A percentile compares a stretch with the other conserved stretches of the same genome.
Conservation (phyloP, 53 echinoderm and acorn worm genomes). For the Holothuria scabra region DNA sequence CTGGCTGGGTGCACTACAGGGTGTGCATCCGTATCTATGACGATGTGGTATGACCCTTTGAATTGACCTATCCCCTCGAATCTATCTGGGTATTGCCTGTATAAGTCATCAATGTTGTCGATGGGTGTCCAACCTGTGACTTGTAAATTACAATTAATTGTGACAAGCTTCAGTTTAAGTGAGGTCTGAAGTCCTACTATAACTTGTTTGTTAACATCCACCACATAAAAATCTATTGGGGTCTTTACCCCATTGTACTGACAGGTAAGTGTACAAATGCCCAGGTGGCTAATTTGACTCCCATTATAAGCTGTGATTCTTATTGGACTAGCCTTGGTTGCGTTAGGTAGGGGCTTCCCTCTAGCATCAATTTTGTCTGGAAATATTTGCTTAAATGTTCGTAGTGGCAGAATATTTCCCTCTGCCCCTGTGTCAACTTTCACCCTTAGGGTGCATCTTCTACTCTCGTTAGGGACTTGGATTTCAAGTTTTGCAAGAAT, state of each 20-base stretch:
- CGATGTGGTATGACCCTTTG: constrained; percentile 7
- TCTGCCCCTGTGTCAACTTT: constrained; percentile 57
- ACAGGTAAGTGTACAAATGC: background rate
- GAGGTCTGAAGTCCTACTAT: background rate
- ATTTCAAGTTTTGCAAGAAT: constrained; percentile 42
- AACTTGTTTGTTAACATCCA: constrained; percentile 1
- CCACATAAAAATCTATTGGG: constrained; percentile 1
- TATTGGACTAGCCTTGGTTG: constrained; percentile 11
- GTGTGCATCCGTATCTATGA: background rate
- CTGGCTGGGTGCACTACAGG: constrained; percentile 46
- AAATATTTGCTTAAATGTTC: constrained; percentile 54
- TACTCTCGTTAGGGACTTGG: constrained; percentile 17
- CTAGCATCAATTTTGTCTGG: constrained; percentile 39
- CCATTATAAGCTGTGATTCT: constrained; percentile 63
- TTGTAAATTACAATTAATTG: constrained; percentile 1
- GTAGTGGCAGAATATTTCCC: constrained; percentile 63
- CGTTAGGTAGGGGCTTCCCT: constrained; percentile 32
- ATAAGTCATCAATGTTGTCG: constrained; percentile 25
- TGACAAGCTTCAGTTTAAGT: background rate
- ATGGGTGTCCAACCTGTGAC: background rate
- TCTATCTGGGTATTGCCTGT: constrained; percentile 38
- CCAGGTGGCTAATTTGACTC: background rate
- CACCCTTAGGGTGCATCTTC: constrained; percentile 14
- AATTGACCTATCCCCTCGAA: constrained; percentile 52
- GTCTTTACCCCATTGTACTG: background rate